Evolutionary conservation across 2,113 vertebrate species (phyloP).

Genomic region (Solenodon paradoxus): DNA sequence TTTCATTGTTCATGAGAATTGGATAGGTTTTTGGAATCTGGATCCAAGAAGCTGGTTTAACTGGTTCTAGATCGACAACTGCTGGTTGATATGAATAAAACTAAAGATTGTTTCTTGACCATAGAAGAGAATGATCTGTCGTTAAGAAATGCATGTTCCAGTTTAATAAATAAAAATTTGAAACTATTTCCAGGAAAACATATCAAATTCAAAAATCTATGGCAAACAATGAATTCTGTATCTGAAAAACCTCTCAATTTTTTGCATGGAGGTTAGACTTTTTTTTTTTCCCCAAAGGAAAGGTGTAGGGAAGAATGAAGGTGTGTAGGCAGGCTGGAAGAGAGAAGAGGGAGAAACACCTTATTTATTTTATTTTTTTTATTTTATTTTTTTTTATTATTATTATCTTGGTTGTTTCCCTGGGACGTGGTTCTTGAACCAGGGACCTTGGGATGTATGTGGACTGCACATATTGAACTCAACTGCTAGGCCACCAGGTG

Average conservation of each 20-base stretch:
- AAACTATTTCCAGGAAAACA: slow-evolving; percentile 8
- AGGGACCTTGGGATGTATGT: no score
- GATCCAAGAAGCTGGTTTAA: background rate
- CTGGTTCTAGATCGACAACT: background rate
- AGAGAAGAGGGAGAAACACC: no score
- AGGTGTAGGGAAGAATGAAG: no score
- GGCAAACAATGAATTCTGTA: background rate
- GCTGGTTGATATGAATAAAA: background rate
- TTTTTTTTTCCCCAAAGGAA: no score
- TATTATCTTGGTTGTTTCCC: no score
- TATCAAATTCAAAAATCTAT: slow-evolving; percentile 1
- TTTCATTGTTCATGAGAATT: background rate
- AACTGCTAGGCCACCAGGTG: no score
- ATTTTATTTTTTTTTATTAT: no score
- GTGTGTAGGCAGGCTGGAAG: no score
- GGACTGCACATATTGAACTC: no score
- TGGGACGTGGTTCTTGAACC: no score
- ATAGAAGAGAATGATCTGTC: background rate
- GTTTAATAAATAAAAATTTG: slow-evolving; percentile 21
- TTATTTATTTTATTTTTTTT: no score
- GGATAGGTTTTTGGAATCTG: background rate
- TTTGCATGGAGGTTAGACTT: background rate
- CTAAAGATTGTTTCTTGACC: background rate
- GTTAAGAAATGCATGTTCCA: background rate
- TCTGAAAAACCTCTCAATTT: background rate